Evolutionary conservation across 2,888 invertebrate genomes (phyloP), one percentile per base, ranked within the genome.

Genomic region (Limenitis camilla): DNA sequence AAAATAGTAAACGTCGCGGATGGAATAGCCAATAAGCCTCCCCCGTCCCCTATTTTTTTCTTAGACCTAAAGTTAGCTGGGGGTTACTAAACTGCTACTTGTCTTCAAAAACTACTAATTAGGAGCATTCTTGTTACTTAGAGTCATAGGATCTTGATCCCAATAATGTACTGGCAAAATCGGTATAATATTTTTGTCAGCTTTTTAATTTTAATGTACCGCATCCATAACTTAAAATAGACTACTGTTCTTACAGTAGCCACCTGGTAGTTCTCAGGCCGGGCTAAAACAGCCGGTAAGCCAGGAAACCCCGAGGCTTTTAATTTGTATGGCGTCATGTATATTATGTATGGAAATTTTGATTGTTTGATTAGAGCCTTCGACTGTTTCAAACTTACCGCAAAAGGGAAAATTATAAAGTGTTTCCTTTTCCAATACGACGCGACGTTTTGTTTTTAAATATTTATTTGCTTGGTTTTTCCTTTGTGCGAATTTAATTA

Each of bases 181-280:
- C 19, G 19, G 3, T 19, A 19, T 2, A 19, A 19, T 19, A 19
- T 19, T 19, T 19, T 19, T 19, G 19, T 19, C 19, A 19, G 19
- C 1, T 19, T 19, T 19, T 19, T 19, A 19, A 2, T 19, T 19
- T 19, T 29, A 38, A 45, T 30, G 43, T 54, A 50, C 67, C 77
- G 47, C 44, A 69, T 72, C 73, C 66, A 66, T 39, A 40, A 29
- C 39, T 8, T n/a, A 29, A 10, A 36, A 30, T 11, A 11, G 63
- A 68, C 70, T 67, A 69, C 10, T 60, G 59, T 59, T 58, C 1
- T 19, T 19, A 19, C 19, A 19, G 61, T 65, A 66, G 71, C 64
- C 85, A 86, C 80, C 82, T 86, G 86, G 67, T 67, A 60, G 65
- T 78, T 86, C 84, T 72, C 85, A 85, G 67, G 79, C 70, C 71